Conservation (phyloP, 2,113 vertebrate genomes). For the Amphiprion ocellaris region DNA sequence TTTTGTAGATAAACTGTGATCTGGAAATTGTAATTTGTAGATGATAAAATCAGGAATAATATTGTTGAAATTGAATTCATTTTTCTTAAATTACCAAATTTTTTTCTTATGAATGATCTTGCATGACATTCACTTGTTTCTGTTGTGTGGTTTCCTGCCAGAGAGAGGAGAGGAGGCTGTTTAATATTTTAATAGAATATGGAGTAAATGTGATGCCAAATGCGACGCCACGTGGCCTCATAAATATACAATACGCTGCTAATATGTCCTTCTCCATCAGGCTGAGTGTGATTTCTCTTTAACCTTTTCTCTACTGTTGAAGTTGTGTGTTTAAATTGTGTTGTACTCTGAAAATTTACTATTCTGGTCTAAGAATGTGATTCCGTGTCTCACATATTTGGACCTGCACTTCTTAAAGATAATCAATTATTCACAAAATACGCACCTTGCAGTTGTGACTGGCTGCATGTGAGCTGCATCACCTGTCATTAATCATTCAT, state of each 20-base stretch:
- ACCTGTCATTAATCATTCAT: conserved; percentile 80
- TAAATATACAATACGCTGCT: conserved; percentile 66
- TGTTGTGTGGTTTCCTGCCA: conserved; percentile 13
- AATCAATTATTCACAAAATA: conserved; percentile 62
- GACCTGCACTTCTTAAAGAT: conserved; percentile 10
- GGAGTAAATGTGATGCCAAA: conserved; percentile 65
- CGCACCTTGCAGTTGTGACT: conserved; percentile 58
- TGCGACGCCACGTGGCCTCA: conserved; percentile 60
- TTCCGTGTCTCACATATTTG: background rate
- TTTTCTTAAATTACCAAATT: too few species aligned
- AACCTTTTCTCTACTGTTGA: background rate
- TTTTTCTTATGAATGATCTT: too few species aligned
- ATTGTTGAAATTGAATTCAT: too few species aligned
- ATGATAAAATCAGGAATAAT: too few species aligned
- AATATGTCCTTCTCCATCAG: conserved; percentile 33
- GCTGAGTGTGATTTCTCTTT: background rate
- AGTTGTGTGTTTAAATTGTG: too few species aligned
- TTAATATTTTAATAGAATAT: conserved; percentile 76
- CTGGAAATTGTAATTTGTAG: too few species aligned
- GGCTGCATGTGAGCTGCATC: conserved; percentile 58
- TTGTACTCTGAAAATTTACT: too few species aligned
- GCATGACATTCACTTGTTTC: background rate
- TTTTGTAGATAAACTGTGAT: too few species aligned
- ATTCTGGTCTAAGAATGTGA: fast-evolving
- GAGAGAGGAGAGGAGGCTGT: conserved; percentile 27